These are phyloP conservation scores for Callyntrura sp. DNA, from an alignment of 2,888 invertebrate species.

Conservation along the genomic window DNA sequence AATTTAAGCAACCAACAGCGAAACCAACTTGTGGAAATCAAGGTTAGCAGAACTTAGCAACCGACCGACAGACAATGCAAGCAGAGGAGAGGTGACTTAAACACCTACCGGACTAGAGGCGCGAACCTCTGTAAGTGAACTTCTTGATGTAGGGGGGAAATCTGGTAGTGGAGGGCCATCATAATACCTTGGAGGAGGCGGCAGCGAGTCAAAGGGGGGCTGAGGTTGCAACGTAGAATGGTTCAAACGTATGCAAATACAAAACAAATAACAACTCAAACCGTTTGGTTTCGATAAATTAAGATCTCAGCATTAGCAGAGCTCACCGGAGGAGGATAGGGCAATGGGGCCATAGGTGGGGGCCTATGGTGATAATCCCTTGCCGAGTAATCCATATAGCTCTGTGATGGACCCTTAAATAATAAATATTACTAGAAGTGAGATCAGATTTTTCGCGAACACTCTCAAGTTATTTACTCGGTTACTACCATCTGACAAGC, in stretches of 20 bases:
- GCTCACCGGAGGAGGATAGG: conserved; percentile 90
- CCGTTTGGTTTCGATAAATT: neutral
- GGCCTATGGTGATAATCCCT: conserved; percentile 83
- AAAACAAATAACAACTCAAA: no score
- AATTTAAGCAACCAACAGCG: neutral
- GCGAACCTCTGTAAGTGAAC: conserved; percentile 85
- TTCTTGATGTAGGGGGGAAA: conserved; percentile 88
- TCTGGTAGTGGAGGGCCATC: conserved; percentile 92
- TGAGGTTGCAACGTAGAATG: conserved; percentile 46
- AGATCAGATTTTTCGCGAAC: neutral
- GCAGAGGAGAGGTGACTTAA: neutral
- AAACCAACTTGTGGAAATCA: neutral
- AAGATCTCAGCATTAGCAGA: neutral
- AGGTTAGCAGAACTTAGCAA: no score
- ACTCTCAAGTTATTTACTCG: no score
- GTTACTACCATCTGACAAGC: no score
- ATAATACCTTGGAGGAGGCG: conserved; percentile 94
- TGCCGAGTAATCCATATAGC: conserved; percentile 80
- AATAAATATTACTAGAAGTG: neutral
- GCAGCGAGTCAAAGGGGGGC: conserved; percentile 87
- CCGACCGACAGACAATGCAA: neutral
- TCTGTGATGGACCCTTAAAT: conserved; percentile 74
- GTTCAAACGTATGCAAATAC: neutral
- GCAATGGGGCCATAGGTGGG: conserved; percentile 89
- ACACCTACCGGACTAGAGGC: conserved; percentile 84